Base-by-base conservation (phyloP, 2,888 invertebrate species). In the Metalampra italica region DNA sequence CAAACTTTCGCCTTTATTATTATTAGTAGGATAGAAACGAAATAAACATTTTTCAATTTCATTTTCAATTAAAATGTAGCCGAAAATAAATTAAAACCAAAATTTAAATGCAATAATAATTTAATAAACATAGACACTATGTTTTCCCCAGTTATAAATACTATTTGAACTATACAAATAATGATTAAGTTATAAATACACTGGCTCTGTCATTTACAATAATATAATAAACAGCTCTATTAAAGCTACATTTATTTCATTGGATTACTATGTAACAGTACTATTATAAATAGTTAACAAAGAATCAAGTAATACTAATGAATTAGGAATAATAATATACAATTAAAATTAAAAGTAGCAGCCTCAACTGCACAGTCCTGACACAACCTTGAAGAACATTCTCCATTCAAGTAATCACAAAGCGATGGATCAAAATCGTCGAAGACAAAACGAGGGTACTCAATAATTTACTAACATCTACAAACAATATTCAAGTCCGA, bases 281-380 rank as follows among this genome's bases (percentile, higher is more conserved):
- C 79, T 87, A 88, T 84, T 87, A 88, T 84, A 89, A 88, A 88
- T 89, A 89, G 85, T 84, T 87, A 89, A 89, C 88, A 89, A 88
- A 88, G 71, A 75, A 75, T 78, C 69, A 68, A 78, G 75, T 78
- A 78, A 84, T 79, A 81, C 76, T 82, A 84, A 75, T 71, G 78
- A 77, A 79, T 66, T 82, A 85, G 79, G 80, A 82, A 80, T 80
- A 82, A 80, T 80, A 82, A 78, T 76, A 67, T 81, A 81, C 78
- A 79, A 74, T 78, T 76, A 75, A 68, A 71, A 76, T 71, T 68
- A 77, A 64, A 66, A 61, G 62, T 68, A 59, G 70, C 74, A 72
- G 72, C 71, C 71, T 70, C 71, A 47, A 61, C 65, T 66, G 70
- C 62, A 59, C 53, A 60, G 63, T 66, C 66, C 56, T 51, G 61